Evolutionary conservation across 2,797 vertebrate species (phyloP).

Genomic region (Poeciliopsis paucimaculata): DNA sequence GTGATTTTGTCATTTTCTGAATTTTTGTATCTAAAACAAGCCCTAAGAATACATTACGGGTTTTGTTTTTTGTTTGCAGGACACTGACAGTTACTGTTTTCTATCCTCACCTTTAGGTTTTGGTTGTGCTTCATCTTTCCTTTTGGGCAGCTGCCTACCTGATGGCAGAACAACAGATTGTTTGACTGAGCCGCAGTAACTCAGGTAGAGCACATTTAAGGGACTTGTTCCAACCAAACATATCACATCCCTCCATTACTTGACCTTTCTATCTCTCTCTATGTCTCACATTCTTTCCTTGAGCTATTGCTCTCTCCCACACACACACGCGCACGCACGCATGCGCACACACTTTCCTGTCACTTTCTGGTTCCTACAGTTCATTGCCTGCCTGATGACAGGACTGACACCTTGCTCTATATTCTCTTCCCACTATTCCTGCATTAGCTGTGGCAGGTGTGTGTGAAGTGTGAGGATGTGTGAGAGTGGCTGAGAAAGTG

Average conservation of each 20-base stretch:
- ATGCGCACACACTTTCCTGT: slow-evolving; percentile 22
- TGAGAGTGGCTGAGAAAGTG: slow-evolving; percentile 14
- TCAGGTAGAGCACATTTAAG: not conserved
- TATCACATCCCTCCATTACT: slow-evolving; percentile 21
- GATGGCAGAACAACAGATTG: slow-evolving; percentile 11
- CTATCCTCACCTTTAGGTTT: slow-evolving; percentile 8
- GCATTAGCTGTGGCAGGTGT: slow-evolving; percentile 63
- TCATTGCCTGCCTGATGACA: slow-evolving; percentile 61
- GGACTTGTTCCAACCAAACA: not conserved
- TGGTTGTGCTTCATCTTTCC: not conserved
- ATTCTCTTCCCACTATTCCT: slow-evolving; percentile 46
- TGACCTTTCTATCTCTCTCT: slow-evolving; percentile 30
- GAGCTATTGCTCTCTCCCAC: not conserved
- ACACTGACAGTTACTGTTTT: not conserved
- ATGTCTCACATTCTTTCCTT: not conserved
- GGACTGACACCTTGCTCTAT: slow-evolving; percentile 61
- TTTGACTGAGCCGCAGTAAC: not conserved
- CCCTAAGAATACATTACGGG: not conserved
- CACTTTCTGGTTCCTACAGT: slow-evolving; percentile 45
- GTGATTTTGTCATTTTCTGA: not conserved
- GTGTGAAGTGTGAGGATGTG: slow-evolving; percentile 27
- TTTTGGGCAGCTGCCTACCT: not conserved
- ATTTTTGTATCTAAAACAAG: not conserved
- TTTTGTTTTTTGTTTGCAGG: not conserved
- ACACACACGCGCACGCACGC: slow-evolving; percentile 11